A percentile compares a stretch with the other conserved stretches of the same genome.
Evolutionary conservation across 37 sponge, comb jelly and placozoan genomes (phyloP).

Genomic region (Oscarella lobularis): DNA sequence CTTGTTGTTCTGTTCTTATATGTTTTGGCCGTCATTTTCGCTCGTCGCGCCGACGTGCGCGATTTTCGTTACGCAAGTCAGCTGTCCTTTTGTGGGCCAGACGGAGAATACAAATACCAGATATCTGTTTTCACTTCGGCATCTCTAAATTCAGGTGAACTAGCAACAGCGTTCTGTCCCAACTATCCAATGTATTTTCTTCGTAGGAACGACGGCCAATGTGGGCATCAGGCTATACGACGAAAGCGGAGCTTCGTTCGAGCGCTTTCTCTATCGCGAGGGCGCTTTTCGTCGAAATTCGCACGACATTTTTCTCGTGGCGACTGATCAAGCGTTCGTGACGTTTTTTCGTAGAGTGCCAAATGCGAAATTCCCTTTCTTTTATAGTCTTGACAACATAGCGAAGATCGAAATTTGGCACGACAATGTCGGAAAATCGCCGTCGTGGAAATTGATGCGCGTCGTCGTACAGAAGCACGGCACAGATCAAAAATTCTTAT

Average conservation of each 20-base stretch:
- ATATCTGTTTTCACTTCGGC: not conserved
- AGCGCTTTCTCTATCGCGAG: not conserved
- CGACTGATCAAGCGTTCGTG: not conserved
- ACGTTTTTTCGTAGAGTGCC: no score
- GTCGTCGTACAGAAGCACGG: not conserved
- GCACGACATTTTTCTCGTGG: not conserved
- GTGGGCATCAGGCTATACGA: not conserved
- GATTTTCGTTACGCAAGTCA: not conserved
- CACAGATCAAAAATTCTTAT: no score
- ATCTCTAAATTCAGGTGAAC: not conserved
- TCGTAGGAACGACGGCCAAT: not conserved
- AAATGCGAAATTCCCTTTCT: no score
- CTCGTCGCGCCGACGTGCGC: not conserved
- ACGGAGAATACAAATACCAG: not conserved
- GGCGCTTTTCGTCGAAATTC: not conserved
- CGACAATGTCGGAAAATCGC: not conserved
- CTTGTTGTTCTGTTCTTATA: not conserved
- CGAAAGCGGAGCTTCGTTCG: not conserved
- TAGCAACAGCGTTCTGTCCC: not conserved
- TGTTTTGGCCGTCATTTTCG: not conserved
- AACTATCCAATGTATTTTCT: not conserved
- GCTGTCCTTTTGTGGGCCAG: not conserved
- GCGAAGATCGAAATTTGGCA: not conserved
- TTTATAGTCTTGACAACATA: not conserved
- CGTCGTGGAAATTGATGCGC: conserved; percentile 1